Evolutionary conservation across 2,113 vertebrate species (phyloP).

Genomic region (Grammomys dolichurus): DNA sequence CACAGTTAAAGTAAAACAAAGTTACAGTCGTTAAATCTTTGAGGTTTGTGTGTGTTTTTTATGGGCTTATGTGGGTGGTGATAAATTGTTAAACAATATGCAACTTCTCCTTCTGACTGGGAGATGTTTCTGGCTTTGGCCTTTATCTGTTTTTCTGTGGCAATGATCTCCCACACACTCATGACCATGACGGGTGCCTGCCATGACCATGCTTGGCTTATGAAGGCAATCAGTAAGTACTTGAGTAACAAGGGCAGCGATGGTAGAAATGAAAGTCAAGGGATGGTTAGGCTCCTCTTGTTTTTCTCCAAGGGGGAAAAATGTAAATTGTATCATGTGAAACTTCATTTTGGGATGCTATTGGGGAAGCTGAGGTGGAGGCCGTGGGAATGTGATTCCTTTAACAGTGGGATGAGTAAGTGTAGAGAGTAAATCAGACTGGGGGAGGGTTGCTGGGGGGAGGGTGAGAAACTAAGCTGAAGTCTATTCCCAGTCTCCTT

Average conservation of each 20-base stretch:
- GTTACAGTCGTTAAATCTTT: conserved; percentile 49
- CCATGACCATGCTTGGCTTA: not conserved
- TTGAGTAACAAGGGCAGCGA: not conserved
- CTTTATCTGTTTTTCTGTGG: not conserved
- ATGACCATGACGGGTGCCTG: not conserved
- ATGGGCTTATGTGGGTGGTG: not conserved
- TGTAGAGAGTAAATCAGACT: not conserved
- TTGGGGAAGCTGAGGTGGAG: not conserved
- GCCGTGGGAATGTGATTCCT: not conserved
- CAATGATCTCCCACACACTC: not conserved
- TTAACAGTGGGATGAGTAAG: not conserved
- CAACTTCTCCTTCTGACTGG: not conserved
- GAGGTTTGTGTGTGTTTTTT: not conserved
- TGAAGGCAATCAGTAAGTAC: not conserved
- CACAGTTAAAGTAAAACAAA: conserved; percentile 61
- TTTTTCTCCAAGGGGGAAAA: not conserved
- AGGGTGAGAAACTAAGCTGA: not conserved
- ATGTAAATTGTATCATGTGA: not conserved
- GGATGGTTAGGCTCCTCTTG: not conserved
- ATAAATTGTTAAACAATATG: conserved; percentile 48
- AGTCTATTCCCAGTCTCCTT: not conserved
- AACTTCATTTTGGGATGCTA: not conserved
- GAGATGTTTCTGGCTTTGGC: conserved; percentile 21
- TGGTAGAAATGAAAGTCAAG: not conserved
- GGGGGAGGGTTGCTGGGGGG: not conserved